phyloP scores from a whole-genome alignment of 2,888 invertebrate genomes.

The Caenorhabditis sp. region DNA sequence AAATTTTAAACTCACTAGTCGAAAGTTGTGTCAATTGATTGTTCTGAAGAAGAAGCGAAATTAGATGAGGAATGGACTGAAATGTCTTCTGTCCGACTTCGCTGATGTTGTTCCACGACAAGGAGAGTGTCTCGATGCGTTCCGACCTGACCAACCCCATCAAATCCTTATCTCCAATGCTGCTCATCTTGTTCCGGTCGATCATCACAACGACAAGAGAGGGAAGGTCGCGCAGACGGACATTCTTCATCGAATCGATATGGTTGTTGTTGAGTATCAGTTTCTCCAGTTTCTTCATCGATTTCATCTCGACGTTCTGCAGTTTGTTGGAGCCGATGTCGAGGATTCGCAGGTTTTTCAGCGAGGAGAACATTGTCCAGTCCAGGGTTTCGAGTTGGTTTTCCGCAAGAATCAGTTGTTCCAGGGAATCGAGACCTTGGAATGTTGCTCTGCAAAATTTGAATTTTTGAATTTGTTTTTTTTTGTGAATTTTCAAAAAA shows the following conservation, averaged over 20 bases:
- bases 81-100: conserved; percentile 63
- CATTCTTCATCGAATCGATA: conserved; percentile 69
- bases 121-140: conserved; percentile 62
- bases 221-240: conserved; percentile 71
- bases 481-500: background rate
- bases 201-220: conserved; percentile 70
- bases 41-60: conserved; percentile 66
- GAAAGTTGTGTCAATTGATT: conserved; percentile 63
- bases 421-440: conserved; percentile 82
- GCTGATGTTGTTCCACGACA: conserved; percentile 71
- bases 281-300: conserved; percentile 72
- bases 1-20: conserved; percentile 18
- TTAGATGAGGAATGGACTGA: conserved; percentile 55
- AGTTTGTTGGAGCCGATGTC: conserved; percentile 84
- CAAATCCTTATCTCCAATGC: conserved; percentile 76
- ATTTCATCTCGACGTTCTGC: conserved; percentile 57
- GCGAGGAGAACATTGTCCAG: conserved; percentile 70
- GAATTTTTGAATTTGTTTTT: background rate
- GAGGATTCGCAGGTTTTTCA: conserved; percentile 78
- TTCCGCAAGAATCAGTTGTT: conserved; percentile 76
- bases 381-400: conserved; percentile 74
- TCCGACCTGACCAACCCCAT: conserved; percentile 63
- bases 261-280: conserved; percentile 81
- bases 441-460: conserved; percentile 71
- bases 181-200: conserved; percentile 73